Evolutionary conservation across 1,140 invertebrate genomes (phyloP).

Genomic region (Bactericera cockerelli): DNA sequence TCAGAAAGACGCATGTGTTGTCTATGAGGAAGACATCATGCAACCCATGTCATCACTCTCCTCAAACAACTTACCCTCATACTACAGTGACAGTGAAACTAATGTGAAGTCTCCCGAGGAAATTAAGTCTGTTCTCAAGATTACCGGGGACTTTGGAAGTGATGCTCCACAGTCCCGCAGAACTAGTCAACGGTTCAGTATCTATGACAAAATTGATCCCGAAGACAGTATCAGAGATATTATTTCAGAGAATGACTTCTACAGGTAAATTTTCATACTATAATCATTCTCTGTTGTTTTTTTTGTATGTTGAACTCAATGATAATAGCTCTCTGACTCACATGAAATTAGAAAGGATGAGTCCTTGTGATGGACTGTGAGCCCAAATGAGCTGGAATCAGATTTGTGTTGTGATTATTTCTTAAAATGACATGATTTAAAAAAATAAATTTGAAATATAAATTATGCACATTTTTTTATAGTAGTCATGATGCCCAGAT

Average conservation of each 20-base stretch:
- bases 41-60: conserved; percentile 9
- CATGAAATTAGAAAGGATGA: too few species aligned
- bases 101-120: conserved; percentile 13
- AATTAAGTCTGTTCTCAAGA: conserved; percentile 22
- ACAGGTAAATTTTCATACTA: too few species aligned
- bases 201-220: conserved; percentile 38
- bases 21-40: conserved; percentile 24
- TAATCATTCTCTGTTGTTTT: too few species aligned
- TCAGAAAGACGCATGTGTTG: conserved; percentile 25
- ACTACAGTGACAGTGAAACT: conserved; percentile 26
- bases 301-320: too few species aligned
- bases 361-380: too few species aligned
- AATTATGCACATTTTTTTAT: too few species aligned
- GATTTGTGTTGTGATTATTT: too few species aligned
- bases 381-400: too few species aligned
- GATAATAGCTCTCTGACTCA: too few species aligned
- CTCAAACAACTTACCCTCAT: conserved; percentile 19
- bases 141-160: conserved; percentile 24
- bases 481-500: too few species aligned
- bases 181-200: conserved; percentile 21
- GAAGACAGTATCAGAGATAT: conserved; percentile 47
- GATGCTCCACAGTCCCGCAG: conserved; percentile 16
- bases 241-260: conserved; percentile 36
- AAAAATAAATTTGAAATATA: too few species aligned
- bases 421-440: too few species aligned